phyloP scores from a whole-genome alignment of 1,140 invertebrate genomes.

The Leptoteleia sp. region DNA sequence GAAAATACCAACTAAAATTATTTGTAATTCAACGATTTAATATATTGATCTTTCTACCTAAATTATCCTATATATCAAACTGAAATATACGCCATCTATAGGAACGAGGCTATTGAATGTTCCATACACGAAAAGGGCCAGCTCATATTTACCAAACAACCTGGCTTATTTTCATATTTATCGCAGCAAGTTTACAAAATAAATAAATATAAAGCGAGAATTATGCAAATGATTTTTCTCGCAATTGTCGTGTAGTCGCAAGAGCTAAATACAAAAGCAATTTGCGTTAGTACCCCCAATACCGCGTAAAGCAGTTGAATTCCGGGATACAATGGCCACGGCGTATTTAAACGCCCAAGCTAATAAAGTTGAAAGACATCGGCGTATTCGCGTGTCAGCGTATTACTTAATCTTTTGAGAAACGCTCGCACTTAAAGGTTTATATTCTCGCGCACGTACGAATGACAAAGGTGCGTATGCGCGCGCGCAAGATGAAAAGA shows the following conservation, averaged over 20 bases:
- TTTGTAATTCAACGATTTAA: no score
- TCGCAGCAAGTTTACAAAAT: no score
- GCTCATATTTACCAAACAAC: no score
- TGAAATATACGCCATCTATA: no score
- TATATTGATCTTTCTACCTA: no score
- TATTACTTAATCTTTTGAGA: slow-evolving; percentile 66
- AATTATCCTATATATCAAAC: no score
- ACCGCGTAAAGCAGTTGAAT: slow-evolving; percentile 6
- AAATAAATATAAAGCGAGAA: no score
- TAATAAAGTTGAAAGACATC: slow-evolving; percentile 56
- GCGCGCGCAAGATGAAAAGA: slow-evolving; percentile 70
- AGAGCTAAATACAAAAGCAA: slow-evolving; percentile 11
- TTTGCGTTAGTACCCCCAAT: slow-evolving; percentile 8
- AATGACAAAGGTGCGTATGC: slow-evolving; percentile 65
- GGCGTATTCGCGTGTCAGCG: slow-evolving; percentile 52
- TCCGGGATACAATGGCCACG: slow-evolving; percentile 19
- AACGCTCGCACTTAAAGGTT: slow-evolving; percentile 56
- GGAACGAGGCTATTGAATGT: no score
- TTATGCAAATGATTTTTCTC: no score
- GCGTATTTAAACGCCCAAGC: slow-evolving; percentile 3
- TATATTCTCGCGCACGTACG: slow-evolving; percentile 30
- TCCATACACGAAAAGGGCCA: no score
- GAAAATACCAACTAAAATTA: no score
- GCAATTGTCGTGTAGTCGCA: background rate
- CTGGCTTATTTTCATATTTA: no score